A percentile compares a stretch with the other conserved stretches of the same genome.
Evolutionary conservation across 2,113 vertebrate genomes (phyloP).

Genomic region (Scomber japonicus): DNA sequence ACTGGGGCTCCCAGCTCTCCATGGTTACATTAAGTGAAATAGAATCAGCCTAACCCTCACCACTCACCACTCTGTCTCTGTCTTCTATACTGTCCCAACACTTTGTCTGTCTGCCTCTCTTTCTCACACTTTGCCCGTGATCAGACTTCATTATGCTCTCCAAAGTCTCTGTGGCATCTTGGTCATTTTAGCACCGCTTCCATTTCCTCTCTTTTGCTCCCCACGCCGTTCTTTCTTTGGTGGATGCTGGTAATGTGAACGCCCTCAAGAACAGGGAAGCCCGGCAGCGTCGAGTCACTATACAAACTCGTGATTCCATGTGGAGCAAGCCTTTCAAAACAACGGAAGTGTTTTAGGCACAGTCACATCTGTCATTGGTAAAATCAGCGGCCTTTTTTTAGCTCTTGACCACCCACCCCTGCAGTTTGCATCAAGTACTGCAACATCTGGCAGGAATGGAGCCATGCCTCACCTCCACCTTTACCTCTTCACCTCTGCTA

Average conservation of each 20-base stretch:
- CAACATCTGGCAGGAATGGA: slow-evolving; percentile 58
- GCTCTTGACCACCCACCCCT: slow-evolving; percentile 18
- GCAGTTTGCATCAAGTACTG: slow-evolving; percentile 29
- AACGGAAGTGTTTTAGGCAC: slow-evolving; percentile 40
- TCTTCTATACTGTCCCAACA: slow-evolving; percentile 50
- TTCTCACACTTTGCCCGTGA: slow-evolving; percentile 34
- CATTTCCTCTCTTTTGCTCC: slow-evolving; percentile 5
- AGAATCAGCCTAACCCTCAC: slow-evolving; percentile 70
- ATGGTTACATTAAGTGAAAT: slow-evolving; percentile 83
- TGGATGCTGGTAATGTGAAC: slow-evolving; percentile 45
- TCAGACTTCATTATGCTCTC: slow-evolving; percentile 10
- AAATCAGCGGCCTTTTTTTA: background rate
- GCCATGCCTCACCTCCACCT: slow-evolving; percentile 28
- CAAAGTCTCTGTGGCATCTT: slow-evolving; percentile 16
- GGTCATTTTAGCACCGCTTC: slow-evolving; percentile 26
- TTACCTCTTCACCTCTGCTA: slow-evolving; percentile 43
- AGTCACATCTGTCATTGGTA: slow-evolving; percentile 56
- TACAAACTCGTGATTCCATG: slow-evolving; percentile 21
- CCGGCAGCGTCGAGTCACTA: slow-evolving; percentile 3
- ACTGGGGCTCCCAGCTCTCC: slow-evolving; percentile 73
- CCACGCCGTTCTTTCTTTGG: background rate
- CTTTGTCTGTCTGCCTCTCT: slow-evolving; percentile 42
- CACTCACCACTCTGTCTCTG: slow-evolving; percentile 66
- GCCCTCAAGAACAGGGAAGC: slow-evolving; percentile 18
- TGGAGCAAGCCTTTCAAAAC: slow-evolving; percentile 43